These are phyloP conservation scores for Episyrphus balteatus DNA, from an alignment of 1,140 invertebrate species.

Conservation along the genomic window DNA sequence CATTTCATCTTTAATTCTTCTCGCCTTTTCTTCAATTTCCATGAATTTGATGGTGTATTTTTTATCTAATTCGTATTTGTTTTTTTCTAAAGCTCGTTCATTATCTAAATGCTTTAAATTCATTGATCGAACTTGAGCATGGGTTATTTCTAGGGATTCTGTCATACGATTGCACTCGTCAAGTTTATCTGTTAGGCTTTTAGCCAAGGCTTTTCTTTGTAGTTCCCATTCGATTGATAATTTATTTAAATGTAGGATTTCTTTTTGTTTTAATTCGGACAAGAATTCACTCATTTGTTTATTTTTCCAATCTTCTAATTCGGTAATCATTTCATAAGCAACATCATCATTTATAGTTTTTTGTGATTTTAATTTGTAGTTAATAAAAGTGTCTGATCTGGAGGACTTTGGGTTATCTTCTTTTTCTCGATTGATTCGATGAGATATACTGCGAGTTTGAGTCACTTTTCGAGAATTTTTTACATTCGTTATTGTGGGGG, in stretches of 20 bases:
- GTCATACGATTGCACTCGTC: background rate
- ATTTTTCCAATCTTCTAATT: conserved; percentile 13
- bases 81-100: conserved; percentile 8
- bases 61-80: too few species aligned
- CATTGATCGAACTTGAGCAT: background rate
- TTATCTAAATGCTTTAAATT: conserved; percentile 3
- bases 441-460: too few species aligned
- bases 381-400: too few species aligned
- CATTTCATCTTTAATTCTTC: conserved; percentile 10
- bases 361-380: too few species aligned
- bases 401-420: too few species aligned
- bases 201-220: too few species aligned
- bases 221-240: too few species aligned
- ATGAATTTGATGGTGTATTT: too few species aligned
- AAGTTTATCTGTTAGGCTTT: background rate
- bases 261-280: conserved; percentile 9
- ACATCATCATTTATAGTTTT: too few species aligned
- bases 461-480: too few species aligned
- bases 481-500: too few species aligned
- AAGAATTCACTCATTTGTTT: conserved; percentile 14
- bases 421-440: too few species aligned
- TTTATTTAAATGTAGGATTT: conserved; percentile 4
- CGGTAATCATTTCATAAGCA: background rate
- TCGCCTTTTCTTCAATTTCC: conserved; percentile 16
- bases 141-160: background rate